Evolutionary conservation across 92 coral and sea anemone species (phyloP).

Genomic region (Meandrina meandrites): DNA sequence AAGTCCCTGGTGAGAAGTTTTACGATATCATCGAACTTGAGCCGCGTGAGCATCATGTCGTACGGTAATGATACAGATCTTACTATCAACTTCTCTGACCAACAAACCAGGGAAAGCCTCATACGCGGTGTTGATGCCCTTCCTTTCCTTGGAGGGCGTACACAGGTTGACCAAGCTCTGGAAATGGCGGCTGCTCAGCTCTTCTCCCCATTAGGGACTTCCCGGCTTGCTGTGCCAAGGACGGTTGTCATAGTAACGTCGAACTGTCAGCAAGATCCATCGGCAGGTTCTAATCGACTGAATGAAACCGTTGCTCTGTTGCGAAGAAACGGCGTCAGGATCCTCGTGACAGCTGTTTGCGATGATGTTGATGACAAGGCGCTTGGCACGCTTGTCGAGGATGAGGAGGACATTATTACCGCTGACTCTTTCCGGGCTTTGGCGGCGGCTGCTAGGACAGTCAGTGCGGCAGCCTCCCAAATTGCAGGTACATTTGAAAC

Average conservation of each 20-base stretch:
- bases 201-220: constrained; percentile 35
- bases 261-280: neutral
- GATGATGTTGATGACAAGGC: constrained; percentile 33
- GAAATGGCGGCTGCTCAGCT: constrained; percentile 20
- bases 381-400: constrained; percentile 40
- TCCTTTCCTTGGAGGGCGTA: constrained; percentile 47
- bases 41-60: constrained; percentile 54
- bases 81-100: constrained; percentile 47
- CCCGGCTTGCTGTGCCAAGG: constrained; percentile 15
- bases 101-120: constrained; percentile 35
- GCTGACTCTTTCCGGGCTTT: constrained; percentile 26
- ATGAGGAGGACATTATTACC: constrained; percentile 42
- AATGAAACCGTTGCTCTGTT: constrained; percentile 24
- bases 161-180: constrained; percentile 33
- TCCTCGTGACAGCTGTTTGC: constrained; percentile 64
- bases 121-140: constrained; percentile 37
- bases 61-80: constrained; percentile 49
- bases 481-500: constrained; percentile 25
- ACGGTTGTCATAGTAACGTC: constrained; percentile 31
- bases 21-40: constrained; percentile 41
- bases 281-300: constrained; percentile 22
- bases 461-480: constrained; percentile 13
- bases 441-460: constrained; percentile 21
- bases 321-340: constrained; percentile 57
- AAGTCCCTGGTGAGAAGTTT: constrained; percentile 47